These are phyloP conservation scores for Osmerus mordax DNA, from an alignment of 2,113 vertebrate genomes.

Conservation along the genomic window DNA sequence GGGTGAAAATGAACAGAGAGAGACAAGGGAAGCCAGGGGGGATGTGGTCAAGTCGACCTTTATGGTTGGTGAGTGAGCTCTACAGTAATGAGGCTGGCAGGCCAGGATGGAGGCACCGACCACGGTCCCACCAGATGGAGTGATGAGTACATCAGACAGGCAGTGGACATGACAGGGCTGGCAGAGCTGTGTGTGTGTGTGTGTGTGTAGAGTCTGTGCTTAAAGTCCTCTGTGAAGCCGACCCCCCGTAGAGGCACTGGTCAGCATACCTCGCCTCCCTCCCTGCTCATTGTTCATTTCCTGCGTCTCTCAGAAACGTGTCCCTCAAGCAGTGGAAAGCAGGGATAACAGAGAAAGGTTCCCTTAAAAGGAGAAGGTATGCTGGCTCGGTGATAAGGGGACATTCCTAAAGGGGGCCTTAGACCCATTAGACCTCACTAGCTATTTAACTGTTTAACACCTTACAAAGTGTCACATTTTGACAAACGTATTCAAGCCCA, in stretches of 20 bases:
- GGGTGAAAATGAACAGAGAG: background rate
- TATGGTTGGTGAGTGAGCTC: too few relatives aligned
- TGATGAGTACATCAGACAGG: too few relatives aligned
- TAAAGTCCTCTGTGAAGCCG: too few relatives aligned
- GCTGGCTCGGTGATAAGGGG: background rate
- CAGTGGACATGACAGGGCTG: background rate
- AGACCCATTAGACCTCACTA: too few relatives aligned
- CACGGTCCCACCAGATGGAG: too few relatives aligned
- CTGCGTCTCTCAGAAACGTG: constrained; percentile 9
- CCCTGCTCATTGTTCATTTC: background rate
- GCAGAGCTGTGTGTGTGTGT: background rate
- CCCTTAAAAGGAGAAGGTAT: constrained; percentile 5
- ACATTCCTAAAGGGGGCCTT: background rate
- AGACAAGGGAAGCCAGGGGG: background rate
- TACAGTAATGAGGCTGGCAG: too few relatives aligned
- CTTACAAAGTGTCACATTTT: too few relatives aligned
- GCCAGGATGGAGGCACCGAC: too few relatives aligned
- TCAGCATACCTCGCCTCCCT: background rate
- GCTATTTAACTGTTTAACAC: too few relatives aligned
- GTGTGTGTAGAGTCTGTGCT: background rate
- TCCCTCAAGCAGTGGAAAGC: background rate
- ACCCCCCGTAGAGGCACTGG: too few relatives aligned
- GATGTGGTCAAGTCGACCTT: background rate
- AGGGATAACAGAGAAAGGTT: background rate
- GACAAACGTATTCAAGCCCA: too few relatives aligned